Evolutionary conservation across 2,888 invertebrate species (phyloP).

Genomic region (Clivina fossor): DNA sequence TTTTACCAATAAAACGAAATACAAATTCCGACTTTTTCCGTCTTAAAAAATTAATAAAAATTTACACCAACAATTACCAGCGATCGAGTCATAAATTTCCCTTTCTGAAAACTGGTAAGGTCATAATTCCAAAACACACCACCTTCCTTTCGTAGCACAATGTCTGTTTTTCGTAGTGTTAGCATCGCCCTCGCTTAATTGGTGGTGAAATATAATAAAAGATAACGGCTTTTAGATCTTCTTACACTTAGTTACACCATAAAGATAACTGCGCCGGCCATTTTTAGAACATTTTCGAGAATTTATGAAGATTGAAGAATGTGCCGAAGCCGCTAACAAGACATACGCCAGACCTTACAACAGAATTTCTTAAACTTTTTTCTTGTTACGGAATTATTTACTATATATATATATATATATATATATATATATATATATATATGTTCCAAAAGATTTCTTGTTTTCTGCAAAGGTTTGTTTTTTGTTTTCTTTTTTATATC

Average conservation of each 20-base stretch:
- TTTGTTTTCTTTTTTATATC: neutral
- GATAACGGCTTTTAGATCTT: slow-evolving; percentile 44
- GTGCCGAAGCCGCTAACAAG: slow-evolving; percentile 25
- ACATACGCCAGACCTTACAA: slow-evolving; percentile 11
- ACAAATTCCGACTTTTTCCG: too few species aligned
- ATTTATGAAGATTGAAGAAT: slow-evolving; percentile 45
- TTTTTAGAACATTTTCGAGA: slow-evolving; percentile 47
- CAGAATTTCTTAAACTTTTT: slow-evolving; percentile 1
- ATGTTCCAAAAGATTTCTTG: too few species aligned
- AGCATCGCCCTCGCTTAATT: slow-evolving; percentile 34
- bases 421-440: neutral
- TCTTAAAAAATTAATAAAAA: too few species aligned
- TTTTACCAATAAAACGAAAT: too few species aligned
- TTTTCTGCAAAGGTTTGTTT: neutral
- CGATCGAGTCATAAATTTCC: too few species aligned
- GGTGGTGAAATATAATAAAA: slow-evolving; percentile 42
- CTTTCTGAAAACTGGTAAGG: slow-evolving; percentile 1
- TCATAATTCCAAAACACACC: slow-evolving; percentile 6
- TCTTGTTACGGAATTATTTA: neutral
- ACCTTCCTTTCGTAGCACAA: slow-evolving; percentile 14
- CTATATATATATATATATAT: neutral
- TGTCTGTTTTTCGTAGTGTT: neutral
- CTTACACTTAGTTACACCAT: slow-evolving; percentile 48
- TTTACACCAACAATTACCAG: too few species aligned
- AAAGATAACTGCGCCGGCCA: slow-evolving; percentile 47